Conservation (phyloP, 2,113 vertebrate genomes). For the Cyanoramphus novaezelandiae region DNA sequence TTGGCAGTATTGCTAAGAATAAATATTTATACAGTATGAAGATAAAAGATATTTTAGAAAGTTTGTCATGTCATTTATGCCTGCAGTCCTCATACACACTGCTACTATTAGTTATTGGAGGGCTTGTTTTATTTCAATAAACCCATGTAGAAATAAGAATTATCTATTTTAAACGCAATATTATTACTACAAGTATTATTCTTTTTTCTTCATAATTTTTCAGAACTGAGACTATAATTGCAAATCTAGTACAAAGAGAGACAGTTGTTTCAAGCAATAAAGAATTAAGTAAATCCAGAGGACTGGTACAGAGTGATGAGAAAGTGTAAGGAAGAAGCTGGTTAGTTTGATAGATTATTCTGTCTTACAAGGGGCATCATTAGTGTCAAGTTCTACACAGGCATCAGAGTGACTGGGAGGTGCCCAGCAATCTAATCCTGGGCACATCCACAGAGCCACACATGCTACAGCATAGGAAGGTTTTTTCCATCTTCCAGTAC, state of each 20-base stretch:
- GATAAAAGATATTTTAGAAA: neutral
- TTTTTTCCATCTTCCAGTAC: neutral
- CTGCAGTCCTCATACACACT: neutral
- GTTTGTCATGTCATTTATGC: neutral
- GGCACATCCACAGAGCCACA: neutral
- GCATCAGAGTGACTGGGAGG: neutral
- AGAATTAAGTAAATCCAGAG: neutral
- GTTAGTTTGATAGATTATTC: neutral
- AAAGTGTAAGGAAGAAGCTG: neutral
- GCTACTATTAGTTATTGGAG: neutral
- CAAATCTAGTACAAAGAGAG: neutral
- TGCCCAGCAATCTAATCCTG: neutral
- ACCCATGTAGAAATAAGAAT: neutral
- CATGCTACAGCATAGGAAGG: accelerated
- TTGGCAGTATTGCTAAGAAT: neutral
- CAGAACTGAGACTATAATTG: neutral
- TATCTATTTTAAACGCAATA: neutral
- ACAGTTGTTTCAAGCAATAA: neutral
- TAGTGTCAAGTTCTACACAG: neutral
- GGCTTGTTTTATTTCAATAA: neutral
- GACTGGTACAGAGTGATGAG: neutral
- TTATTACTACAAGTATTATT: neutral
- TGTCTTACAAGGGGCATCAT: neutral
- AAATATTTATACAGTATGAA: neutral
- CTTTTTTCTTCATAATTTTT: neutral